Evolutionary conservation across 2,113 vertebrate species (phyloP).

Genomic region (Campylomormyrus numenius): DNA sequence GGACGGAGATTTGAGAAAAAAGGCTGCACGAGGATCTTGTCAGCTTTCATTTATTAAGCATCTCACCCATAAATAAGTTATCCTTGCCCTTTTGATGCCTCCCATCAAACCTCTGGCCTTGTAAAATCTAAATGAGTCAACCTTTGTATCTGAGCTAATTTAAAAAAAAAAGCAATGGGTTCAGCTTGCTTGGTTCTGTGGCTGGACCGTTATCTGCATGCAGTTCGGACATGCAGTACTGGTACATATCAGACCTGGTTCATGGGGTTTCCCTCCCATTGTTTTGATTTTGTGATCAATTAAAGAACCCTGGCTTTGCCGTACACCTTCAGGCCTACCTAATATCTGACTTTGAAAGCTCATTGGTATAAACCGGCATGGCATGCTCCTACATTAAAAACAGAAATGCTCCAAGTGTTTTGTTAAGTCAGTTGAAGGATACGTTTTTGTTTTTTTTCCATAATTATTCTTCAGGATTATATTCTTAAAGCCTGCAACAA

Average conservation of each 20-base stretch:
- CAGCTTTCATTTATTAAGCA: conserved; percentile 10
- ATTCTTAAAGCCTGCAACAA: conserved; percentile 5
- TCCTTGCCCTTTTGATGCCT: not conserved
- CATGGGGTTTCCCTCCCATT: not conserved
- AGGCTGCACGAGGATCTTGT: not conserved
- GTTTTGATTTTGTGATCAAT: not conserved
- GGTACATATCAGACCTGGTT: not conserved
- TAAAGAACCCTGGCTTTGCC: not conserved
- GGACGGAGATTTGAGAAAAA: not conserved
- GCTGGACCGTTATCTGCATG: not conserved
- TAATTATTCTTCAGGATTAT: not conserved
- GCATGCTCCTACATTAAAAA: not conserved
- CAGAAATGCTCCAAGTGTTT: not conserved
- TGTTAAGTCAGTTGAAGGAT: not conserved
- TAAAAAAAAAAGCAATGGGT: not conserved
- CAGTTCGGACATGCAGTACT: not conserved
- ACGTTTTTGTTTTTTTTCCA: not conserved
- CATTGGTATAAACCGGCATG: conserved; percentile 14
- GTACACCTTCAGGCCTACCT: not conserved
- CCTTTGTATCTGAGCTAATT: conserved; percentile 14
- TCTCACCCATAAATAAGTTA: conserved; percentile 14
- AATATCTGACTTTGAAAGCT: conserved; percentile 7
- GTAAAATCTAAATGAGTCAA: conserved; percentile 2
- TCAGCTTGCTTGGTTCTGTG: not conserved
- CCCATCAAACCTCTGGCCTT: not conserved